Evolutionary conservation across 2,888 invertebrate genomes (phyloP), one percentile per base, ranked within the genome.

Genomic region (Sialis fuliginosa): DNA sequence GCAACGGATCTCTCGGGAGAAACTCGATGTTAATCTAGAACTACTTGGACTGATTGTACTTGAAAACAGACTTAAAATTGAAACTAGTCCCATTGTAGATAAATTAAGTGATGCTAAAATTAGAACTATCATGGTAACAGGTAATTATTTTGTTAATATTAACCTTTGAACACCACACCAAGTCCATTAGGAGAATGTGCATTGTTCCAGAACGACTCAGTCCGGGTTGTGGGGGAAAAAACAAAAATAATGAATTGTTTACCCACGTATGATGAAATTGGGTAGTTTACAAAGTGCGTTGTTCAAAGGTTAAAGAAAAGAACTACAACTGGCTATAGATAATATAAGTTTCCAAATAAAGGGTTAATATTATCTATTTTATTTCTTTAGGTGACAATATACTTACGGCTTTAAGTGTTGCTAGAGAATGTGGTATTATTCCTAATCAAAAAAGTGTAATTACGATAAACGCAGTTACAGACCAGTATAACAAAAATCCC

Each of bases 121-220:
- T 52, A 79, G 89, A 50, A 83, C 87, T 2, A 79, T 93, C 6
- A 98, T 98, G 97, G 88, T 97, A 12, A 98, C 97, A 35, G 97
- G 86, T 82, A 55, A 10, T n/a, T 44, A 12, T 33, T 33, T 43
- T 44, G 12, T 22, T 41, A 12, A n/a, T 45, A 6, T 10, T 12
- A 47, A 47, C 13, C 8, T 6, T 22, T 30, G 9, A 42, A 44
- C 12, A 13, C 10, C 32, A 13, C 9, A 6, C 8, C n/a, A n/a
- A n/a, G n/a, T n/a, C n/a, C n/a, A n/a, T n/a, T n/a, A 42, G 33
- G 12, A 39, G 45, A 34, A 9, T 46, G 22, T 46, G 9, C 10
- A 10, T 6, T 47, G 32, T 13, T 10, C 32, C 6, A 46, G 2
- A 10, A 10, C n/a, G 22, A 22, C 22, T 22, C 22, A 22, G 22